These are phyloP conservation scores for Grammomys surdaster DNA, from an alignment of 2,113 vertebrate species.

Conservation along the genomic window DNA sequence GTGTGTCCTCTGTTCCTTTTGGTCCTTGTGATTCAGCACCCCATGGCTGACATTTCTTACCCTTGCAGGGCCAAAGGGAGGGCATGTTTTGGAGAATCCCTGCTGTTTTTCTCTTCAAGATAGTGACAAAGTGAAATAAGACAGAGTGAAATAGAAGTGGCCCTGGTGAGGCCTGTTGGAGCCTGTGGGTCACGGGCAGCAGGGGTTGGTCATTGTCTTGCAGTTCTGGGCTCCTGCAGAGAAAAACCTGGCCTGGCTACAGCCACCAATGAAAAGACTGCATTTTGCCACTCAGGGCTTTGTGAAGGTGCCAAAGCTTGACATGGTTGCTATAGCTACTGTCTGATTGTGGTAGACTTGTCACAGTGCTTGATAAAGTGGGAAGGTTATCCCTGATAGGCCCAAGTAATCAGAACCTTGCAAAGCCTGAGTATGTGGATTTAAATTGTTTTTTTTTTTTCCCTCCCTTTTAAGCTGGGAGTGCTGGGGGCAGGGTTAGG, in stretches of 20 bases:
- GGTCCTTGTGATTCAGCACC: conserved; percentile 1
- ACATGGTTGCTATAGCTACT: conserved; percentile 80
- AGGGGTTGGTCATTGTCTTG: conserved; percentile 29
- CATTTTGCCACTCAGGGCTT: conserved; percentile 81
- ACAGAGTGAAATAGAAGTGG: neutral
- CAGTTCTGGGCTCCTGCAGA: conserved; percentile 58
- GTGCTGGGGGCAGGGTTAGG: neutral
- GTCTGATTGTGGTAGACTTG: conserved; percentile 82
- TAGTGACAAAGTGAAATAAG: conserved; percentile 59
- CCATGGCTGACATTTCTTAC: conserved; percentile 52
- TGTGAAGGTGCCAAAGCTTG: conserved; percentile 75
- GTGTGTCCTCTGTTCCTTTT: conserved; percentile 26
- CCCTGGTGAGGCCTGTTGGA: conserved; percentile 45
- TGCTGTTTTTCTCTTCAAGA: conserved; percentile 62
- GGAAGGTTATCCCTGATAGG: conserved; percentile 83
- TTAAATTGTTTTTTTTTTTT: neutral
- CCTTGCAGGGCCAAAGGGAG: neutral
- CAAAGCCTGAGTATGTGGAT: conserved; percentile 39
- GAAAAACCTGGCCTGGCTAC: conserved; percentile 59
- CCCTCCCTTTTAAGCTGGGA: neutral
- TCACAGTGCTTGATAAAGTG: conserved; percentile 82
- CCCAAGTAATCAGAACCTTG: conserved; percentile 77
- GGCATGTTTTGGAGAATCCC: conserved; percentile 54
- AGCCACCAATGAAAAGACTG: conserved; percentile 68
- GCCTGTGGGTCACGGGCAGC: conserved; percentile 68